Evolutionary conservation across 2,113 vertebrate species (phyloP), one percentile per base, ranked within the genome.

Genomic region (Oreochromis tanganicae): DNA sequence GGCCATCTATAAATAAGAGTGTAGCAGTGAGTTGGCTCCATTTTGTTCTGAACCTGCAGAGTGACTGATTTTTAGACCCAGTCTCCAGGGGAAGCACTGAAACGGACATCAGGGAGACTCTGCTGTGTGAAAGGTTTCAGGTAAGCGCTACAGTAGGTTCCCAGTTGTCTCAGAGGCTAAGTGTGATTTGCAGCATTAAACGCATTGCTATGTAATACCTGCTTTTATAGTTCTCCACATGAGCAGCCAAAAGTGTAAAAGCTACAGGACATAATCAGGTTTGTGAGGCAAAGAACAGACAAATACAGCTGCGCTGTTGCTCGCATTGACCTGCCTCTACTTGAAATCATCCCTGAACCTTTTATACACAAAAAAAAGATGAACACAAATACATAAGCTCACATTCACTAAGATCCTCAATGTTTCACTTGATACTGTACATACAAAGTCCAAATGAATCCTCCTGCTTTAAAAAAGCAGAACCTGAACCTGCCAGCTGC

Each of bases 1-100:
- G 80, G 17, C 84, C 86, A 59, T 90, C 90, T 91, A 92, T 92
- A 89, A 93, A 85, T 93, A 91, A 93, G 56, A 29, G 63, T 80
- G 24, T 63, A 43, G 90, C 54, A 56, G 82, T 81, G 81, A 89
- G 81, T 89, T 68, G 66, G 80, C 88, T 90, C 68, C 34, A 41
- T 89, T 88, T 90, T 86, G 32, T 38, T 73, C 57, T 85, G 81
- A 88, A 81, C 92, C 84, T 19, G 19, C 59, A 78, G 82, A 87
- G 82, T 43, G 86, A 91, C 86, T 89, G 81, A 87, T 81, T 92
- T 88, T 84, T 83, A 48, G 50, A 80, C 61, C 11, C 5, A 55
- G 73, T 86, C 91, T 90, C 85, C 38, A 87, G 68, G 81, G 88
- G 27, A 87, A 43, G 10, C 19, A 14, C 36, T 24, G 80, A 85